Evolutionary conservation across 2,888 invertebrate genomes (phyloP).

Genomic region (Melipona beecheii): DNA sequence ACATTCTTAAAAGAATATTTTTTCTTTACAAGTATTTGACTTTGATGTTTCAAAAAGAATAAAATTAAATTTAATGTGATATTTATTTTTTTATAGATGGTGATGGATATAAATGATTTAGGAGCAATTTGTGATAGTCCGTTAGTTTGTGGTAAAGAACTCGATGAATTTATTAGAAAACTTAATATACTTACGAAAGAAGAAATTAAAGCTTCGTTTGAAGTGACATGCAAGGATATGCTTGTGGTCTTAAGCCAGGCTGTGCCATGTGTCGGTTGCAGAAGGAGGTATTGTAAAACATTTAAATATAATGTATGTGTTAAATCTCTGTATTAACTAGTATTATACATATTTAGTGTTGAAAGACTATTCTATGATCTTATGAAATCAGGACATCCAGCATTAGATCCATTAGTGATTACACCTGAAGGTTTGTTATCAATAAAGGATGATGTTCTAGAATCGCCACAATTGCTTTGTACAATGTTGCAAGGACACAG

Average conservation of each 20-base stretch:
- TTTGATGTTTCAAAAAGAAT: not conserved
- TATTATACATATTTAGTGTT: slow-evolving; percentile 86
- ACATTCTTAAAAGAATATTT: not conserved
- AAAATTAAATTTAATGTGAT: slow-evolving; percentile 12
- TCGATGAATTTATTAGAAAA: slow-evolving; percentile 94
- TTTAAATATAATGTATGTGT: not conserved
- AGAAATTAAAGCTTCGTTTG: slow-evolving; percentile 92
- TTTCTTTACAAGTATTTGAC: not conserved
- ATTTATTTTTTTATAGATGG: slow-evolving; percentile 88
- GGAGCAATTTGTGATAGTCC: slow-evolving; percentile 94
- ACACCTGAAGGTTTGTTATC: slow-evolving; percentile 91
- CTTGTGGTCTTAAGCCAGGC: slow-evolving; percentile 94
- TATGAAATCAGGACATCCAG: slow-evolving; percentile 93
- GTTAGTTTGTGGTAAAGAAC: slow-evolving; percentile 91
- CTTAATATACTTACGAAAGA: slow-evolving; percentile 90
- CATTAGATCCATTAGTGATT: slow-evolving; percentile 93
- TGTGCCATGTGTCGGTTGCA: slow-evolving; percentile 97
- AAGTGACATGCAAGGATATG: slow-evolving; percentile 93
- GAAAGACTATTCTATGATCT: slow-evolving; percentile 95
- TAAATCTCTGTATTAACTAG: slow-evolving; percentile 24
- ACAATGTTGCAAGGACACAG: slow-evolving; percentile 95
- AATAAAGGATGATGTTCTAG: slow-evolving; percentile 91
- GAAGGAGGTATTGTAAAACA: slow-evolving; percentile 89
- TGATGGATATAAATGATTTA: slow-evolving; percentile 95
- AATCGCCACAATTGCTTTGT: slow-evolving; percentile 92